Base-by-base conservation (phyloP, 2,888 invertebrate genomes). In the Xanthia togata region DNA sequence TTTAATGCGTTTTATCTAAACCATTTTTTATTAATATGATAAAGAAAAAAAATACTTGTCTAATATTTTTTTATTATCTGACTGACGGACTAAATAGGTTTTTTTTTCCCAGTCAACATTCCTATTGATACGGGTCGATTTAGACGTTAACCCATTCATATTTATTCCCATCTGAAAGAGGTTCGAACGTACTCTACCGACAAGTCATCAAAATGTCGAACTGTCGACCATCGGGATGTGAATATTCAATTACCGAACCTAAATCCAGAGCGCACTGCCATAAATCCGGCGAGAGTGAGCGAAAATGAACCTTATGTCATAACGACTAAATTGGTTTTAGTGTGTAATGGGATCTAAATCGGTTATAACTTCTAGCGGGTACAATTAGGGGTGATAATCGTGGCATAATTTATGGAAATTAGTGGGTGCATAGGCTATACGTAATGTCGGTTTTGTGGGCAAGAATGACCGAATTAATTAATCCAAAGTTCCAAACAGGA, bases 161-260 rank as follows among this genome's bases (percentile, higher is more conserved):
- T 86, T 83, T 86, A 83, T 79, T 82, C 77, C 69, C 80, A 83
- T 87, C 86, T 84, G 82, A 87, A 90, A 90, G 90, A 88, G 84
- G 89, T 83, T 83, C 75, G 65, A 86, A 85, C 84, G 70, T 78
- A 79, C 86, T 87, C 88, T 87, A 85, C 85, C 79, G 89, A 88
- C 89, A 90, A 90, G 88, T 91, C 92, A 94, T 92, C 91, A 92
- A 91, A 93, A 92, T 89, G 90, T 89, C 89, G 89, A 93, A 91
- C 87, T 89, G 87, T 86, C 89, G 89, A 88, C 90, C 91, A 90
- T 91, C 87, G 92, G 90, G 90, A 92, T 92, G 92, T 93, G 94
- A 94, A 95, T 95, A 95, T 94, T 95, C 94, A 93, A 94, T 94
- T 93, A 94, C 91, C 84, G 82, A 84, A 87, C 90, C 91, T 89